Base-by-base conservation (phyloP, 1,140 invertebrate species). In the Centruroides sculpturatus region DNA sequence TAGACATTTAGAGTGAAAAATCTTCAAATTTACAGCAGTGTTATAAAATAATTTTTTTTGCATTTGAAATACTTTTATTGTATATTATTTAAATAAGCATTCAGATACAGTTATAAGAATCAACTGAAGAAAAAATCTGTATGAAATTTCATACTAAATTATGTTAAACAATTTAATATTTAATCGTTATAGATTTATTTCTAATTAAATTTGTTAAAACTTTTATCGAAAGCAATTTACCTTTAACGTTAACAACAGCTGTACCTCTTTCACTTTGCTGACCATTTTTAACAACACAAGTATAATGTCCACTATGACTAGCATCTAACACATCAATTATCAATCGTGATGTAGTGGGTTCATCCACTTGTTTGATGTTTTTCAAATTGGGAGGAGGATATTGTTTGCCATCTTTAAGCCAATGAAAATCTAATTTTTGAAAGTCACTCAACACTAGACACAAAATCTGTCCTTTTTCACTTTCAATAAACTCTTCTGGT, bases 361-460 rank as follows among this genome's bases (percentile, higher is more conserved):
- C 65, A 51, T 64, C 62, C 49, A 58, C 46, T 47, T 66, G 65
- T 52, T 61, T 55, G 41, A 61, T 59, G 46, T 54, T 59, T 8
- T 46, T 59, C n/a, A 35, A 58, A n/a, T 55, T 54, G n/a, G 78
- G 80, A 75, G 63, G 80, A 41, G 41, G 41, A 41, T 41, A 41
- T 41, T 41, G 41, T 5, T 80, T 76, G 49, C 85, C 86, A 72
- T 93, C 86, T 70, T 92, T 92, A 46, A 85, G 80, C 90, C 90
- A 94, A 5, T 82, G 78, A 74, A 97, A 90, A 60, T 82, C 85
- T 64, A 97, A 85, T 34, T 92, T 92, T 63, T 89, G 81, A 78
- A 95, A 92, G n/a, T 92, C 92, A 75, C 91, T 89, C 70, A 92
- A 83, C 67, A 95, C 89, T 71, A 90, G 86, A 76, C 92, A 97